A percentile compares a stretch with the other conserved stretches of the same genome.
Evolutionary conservation across 2,797 vertebrate genomes (phyloP).

Genomic region (Leptodactylus fallax): DNA sequence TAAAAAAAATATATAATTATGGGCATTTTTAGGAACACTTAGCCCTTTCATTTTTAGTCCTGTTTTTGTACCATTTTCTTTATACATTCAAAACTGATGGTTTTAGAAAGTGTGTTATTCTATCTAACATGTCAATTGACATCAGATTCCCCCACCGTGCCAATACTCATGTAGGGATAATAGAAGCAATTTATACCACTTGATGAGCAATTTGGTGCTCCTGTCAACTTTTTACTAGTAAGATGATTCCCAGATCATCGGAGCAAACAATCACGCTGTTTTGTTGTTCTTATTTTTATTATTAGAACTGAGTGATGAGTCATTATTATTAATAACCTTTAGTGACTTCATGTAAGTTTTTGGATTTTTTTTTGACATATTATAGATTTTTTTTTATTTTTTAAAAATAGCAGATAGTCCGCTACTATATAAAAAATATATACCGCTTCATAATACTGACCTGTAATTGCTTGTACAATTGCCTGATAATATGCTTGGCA

Average conservation of each 20-base stretch:
- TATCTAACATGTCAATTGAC: constrained; percentile 52
- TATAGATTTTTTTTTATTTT: background rate
- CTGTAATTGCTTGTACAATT: constrained; percentile 16
- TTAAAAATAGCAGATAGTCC: no score
- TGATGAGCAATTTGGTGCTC: constrained; percentile 56
- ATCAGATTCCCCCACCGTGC: constrained; percentile 44
- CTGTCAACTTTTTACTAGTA: constrained; percentile 56
- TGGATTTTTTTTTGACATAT: background rate
- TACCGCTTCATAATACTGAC: background rate
- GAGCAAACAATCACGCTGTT: constrained; percentile 6
- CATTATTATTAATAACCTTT: constrained; percentile 6
- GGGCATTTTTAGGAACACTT: background rate
- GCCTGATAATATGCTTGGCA: background rate
- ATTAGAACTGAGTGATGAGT: background rate
- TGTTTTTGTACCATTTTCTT: background rate
- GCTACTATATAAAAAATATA: background rate
- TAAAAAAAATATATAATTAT: background rate
- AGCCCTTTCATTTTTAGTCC: background rate
- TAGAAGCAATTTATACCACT: constrained; percentile 61
- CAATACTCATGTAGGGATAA: constrained; percentile 59
- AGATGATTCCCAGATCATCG: constrained; percentile 46
- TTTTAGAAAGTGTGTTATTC: constrained; percentile 24
- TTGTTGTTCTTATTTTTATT: background rate
- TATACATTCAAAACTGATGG: background rate
- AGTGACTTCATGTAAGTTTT: background rate